Evolutionary conservation across 2,797 vertebrate genomes (phyloP).

Genomic region (Esox lucius): DNA sequence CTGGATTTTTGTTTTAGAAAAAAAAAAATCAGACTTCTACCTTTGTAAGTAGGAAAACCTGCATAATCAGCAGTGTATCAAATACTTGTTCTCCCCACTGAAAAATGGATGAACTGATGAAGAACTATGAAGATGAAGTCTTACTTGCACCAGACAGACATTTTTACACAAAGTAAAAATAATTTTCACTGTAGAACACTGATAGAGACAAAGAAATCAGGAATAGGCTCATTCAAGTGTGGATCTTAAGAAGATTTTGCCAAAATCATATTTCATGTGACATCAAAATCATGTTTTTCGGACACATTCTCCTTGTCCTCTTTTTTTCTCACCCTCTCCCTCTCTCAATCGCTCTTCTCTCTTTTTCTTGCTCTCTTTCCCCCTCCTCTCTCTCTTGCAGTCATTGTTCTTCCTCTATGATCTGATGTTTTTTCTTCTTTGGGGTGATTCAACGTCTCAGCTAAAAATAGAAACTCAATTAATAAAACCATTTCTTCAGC

Average conservation of each 20-base stretch:
- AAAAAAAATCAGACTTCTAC: too few relatives aligned
- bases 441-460: conserved; percentile 25
- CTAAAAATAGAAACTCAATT: conserved; percentile 53
- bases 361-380: conserved; percentile 29
- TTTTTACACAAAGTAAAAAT: conserved; percentile 7
- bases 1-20: too few relatives aligned
- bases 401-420: conserved; percentile 31
- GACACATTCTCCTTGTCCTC: too few relatives aligned
- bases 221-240: not conserved
- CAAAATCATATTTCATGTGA: not conserved
- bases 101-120: too few relatives aligned
- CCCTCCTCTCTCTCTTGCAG: conserved; percentile 39
- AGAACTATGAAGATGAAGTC: conserved; percentile 31
- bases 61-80: too few relatives aligned
- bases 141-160: conserved; percentile 12
- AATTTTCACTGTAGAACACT: conserved; percentile 10
- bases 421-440: conserved; percentile 25
- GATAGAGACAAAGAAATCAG: not conserved
- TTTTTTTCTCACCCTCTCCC: not conserved
- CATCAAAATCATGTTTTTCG: too few relatives aligned
- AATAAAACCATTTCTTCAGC: conserved; percentile 49
- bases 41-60: too few relatives aligned
- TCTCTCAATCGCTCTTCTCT: conserved; percentile 6
- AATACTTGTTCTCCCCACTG: too few relatives aligned
- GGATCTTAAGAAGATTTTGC: too few relatives aligned